Evolutionary conservation across 2,888 invertebrate genomes (phyloP).

Genomic region (Rotaria magnacalcarata): DNA sequence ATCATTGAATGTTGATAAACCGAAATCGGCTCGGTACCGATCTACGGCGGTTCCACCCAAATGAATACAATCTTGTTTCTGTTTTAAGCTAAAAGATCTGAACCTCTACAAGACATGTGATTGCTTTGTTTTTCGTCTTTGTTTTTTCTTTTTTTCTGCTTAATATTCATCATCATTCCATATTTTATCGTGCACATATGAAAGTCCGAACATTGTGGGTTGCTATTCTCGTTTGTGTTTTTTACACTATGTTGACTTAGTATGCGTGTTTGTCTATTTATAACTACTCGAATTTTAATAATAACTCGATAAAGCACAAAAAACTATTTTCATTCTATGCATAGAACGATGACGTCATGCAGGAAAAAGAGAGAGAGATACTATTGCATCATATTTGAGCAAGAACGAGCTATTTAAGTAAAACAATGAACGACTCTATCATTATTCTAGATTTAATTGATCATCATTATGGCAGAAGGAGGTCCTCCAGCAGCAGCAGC

Average conservation of each 20-base stretch:
- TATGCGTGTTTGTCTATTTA: slow-evolving; percentile 22
- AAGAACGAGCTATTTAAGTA: not conserved
- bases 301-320: not conserved
- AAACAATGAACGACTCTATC: not conserved
- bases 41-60: not conserved
- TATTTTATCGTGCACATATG: slow-evolving; percentile 21
- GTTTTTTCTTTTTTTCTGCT: not conserved
- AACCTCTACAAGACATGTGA: slow-evolving; percentile 8
- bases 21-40: slow-evolving; percentile 16
- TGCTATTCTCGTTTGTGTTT: slow-evolving; percentile 18
- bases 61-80: not conserved
- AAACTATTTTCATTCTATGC: not conserved
- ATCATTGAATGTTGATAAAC: slow-evolving; percentile 35
- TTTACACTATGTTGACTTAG: slow-evolving; percentile 3
- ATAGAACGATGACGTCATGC: not conserved
- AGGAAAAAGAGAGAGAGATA: not conserved
- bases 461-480: slow-evolving; percentile 6
- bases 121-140: not conserved
- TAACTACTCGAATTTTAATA: slow-evolving; percentile 10
- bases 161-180: slow-evolving; percentile 1
- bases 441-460: not conserved
- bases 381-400: not conserved
- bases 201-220: not conserved
- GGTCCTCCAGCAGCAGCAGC: not conserved
- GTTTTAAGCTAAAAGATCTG: not conserved